These are phyloP conservation scores for Microctenopoma lineatum DNA, from an alignment of 2,797 vertebrate species.

Conservation along the genomic window DNA sequence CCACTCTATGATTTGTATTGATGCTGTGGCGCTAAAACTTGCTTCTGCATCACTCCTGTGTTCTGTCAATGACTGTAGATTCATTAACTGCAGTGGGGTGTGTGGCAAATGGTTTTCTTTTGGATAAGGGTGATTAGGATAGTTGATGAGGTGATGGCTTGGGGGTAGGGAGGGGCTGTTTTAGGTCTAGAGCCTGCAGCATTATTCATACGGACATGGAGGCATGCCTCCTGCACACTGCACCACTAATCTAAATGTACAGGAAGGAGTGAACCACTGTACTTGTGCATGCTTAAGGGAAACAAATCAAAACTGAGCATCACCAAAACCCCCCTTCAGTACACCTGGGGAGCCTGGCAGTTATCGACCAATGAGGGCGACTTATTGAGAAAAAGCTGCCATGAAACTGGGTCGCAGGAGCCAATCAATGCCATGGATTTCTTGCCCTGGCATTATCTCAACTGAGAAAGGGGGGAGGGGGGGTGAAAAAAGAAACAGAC, in stretches of 20 bases:
- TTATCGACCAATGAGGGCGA: conserved; percentile 78
- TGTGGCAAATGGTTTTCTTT: conserved; percentile 67
- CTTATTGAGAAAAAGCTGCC: conserved; percentile 84
- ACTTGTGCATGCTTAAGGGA: conserved; percentile 39
- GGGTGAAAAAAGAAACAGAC: conserved; percentile 57
- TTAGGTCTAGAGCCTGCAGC: conserved; percentile 50
- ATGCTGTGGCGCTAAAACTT: conserved; percentile 40
- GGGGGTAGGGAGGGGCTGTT: conserved; percentile 42
- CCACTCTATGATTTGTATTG: conserved; percentile 40
- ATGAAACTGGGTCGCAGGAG: conserved; percentile 81
- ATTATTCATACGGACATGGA: conserved; percentile 67
- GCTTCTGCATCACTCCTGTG: conserved; percentile 41
- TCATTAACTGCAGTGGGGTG: conserved; percentile 59
- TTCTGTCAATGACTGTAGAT: conserved; percentile 59
- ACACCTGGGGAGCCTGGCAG: conserved; percentile 71
- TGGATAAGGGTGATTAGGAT: conserved; percentile 73
- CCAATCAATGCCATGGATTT: conserved; percentile 85
- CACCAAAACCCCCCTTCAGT: conserved; percentile 19
- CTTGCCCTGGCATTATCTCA: conserved; percentile 79
- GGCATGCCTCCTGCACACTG: conserved; percentile 60
- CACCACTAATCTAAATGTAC: conserved; percentile 63
- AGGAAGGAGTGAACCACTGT: conserved; percentile 47
- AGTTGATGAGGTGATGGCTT: conserved; percentile 73
- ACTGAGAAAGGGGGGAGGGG: conserved; percentile 40
- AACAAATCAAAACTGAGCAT: conserved; percentile 58